phyloP scores from a whole-genome alignment of 2,888 invertebrate genomes.

The Geotrupes spiniger region DNA sequence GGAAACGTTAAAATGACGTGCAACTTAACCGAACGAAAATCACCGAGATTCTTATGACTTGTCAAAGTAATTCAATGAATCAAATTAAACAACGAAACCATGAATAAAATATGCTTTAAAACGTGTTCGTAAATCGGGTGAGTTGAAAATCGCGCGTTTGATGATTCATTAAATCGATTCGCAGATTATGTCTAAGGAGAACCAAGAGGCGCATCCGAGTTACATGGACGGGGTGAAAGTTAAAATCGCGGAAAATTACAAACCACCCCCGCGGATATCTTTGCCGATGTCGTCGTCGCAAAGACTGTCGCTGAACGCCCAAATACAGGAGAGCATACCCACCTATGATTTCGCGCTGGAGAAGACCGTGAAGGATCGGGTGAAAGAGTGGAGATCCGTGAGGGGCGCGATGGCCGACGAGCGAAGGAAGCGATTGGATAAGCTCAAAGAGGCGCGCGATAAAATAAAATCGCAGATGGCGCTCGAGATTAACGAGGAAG shows the following conservation, averaged over 20 bases:
- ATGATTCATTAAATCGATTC: conserved; percentile 14
- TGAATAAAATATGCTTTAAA: no score
- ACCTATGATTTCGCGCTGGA: conserved; percentile 74
- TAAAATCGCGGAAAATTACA: conserved; percentile 84
- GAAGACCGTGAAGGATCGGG: conserved; percentile 66
- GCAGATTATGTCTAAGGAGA: conserved; percentile 39
- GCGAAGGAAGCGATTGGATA: conserved; percentile 59
- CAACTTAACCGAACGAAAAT: no score
- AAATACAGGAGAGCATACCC: conserved; percentile 56
- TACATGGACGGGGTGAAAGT: conserved; percentile 84
- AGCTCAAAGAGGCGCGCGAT: conserved; percentile 57
- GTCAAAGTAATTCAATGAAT: no score
- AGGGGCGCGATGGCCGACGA: conserved; percentile 62
- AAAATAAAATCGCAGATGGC: conserved; percentile 40
- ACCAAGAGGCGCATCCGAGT: conserved; percentile 48
- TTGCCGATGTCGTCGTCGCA: conserved; percentile 58
- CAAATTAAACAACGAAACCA: no score
- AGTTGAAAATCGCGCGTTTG: no score
- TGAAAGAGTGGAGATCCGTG: conserved; percentile 67
- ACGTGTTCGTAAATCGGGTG: no score
- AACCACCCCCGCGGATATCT: conserved; percentile 71
- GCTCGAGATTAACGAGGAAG: conserved; percentile 15
- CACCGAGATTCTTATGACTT: no score
- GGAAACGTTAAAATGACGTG: no score
- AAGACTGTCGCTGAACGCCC: conserved; percentile 54